Evolutionary conservation across 2,113 vertebrate species (phyloP).

Genomic region (Equus quagga): DNA sequence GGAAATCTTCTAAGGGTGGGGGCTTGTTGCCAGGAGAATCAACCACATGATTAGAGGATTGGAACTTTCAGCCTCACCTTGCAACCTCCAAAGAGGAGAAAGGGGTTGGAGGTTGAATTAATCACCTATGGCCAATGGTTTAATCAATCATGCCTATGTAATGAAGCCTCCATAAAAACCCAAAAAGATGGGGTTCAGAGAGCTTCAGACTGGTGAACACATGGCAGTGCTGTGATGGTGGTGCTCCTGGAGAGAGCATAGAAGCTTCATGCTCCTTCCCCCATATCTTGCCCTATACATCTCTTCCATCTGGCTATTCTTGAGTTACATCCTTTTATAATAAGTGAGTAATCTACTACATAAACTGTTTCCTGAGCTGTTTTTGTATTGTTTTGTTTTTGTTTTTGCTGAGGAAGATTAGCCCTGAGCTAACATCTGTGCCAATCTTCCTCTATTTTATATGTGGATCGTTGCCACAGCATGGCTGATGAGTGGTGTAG

Average conservation of each 20-base stretch:
- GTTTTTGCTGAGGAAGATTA: too few species aligned
- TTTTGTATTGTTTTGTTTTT: too few species aligned
- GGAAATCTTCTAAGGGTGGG: neutral
- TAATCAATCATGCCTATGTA: neutral
- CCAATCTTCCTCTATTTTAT: too few species aligned
- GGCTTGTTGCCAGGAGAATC: neutral
- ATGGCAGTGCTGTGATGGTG: neutral
- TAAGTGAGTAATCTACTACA: neutral
- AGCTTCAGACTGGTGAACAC: neutral
- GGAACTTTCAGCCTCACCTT: neutral
- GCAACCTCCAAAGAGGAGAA: neutral
- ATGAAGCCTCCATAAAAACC: neutral
- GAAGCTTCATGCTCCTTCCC: neutral
- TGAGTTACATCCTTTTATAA: neutral
- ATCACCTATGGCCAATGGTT: neutral
- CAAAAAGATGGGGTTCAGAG: neutral
- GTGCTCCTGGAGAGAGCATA: neutral
- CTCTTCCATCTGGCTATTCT: neutral
- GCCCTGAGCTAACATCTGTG: too few species aligned
- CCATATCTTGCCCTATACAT: neutral
- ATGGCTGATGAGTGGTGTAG: too few species aligned
- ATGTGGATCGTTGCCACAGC: too few species aligned
- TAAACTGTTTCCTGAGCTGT: neutral
- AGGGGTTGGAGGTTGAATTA: neutral
- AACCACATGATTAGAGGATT: neutral